phyloP scores from a whole-genome alignment of 2,888 invertebrate species.

The Marronus borbonicus region DNA sequence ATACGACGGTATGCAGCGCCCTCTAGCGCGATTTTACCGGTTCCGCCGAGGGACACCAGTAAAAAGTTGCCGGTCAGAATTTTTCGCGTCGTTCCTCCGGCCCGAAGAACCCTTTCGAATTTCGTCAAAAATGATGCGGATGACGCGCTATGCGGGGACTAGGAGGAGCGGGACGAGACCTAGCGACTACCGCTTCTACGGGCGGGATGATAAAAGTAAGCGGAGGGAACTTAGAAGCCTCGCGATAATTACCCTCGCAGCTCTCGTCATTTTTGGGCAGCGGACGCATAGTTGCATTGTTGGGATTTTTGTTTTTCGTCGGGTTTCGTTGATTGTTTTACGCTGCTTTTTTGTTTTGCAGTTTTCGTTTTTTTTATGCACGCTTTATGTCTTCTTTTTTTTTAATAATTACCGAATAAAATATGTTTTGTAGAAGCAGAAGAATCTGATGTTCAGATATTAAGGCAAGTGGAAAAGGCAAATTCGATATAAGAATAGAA shows the following conservation, averaged over 20 bases:
- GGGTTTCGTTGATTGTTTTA: conserved; percentile 1
- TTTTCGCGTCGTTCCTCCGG: no score
- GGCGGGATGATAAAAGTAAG: neutral
- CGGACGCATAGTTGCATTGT: neutral
- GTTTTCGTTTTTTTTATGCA: neutral
- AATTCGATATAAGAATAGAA: neutral
- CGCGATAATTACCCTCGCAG: conserved; percentile 10
- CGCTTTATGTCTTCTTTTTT: neutral
- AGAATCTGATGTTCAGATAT: no score
- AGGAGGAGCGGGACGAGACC: neutral
- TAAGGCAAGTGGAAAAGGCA: no score
- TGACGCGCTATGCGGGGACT: neutral
- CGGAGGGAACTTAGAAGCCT: conserved; percentile 21
- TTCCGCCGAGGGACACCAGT: no score
- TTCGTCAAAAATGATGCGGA: conserved; percentile 15
- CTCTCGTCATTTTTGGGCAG: conserved; percentile 26
- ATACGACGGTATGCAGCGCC: neutral
- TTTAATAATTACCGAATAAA: no score
- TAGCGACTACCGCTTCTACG: neutral
- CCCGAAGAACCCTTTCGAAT: neutral
- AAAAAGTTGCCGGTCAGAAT: no score
- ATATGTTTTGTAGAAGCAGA: no score
- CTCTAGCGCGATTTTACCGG: neutral
- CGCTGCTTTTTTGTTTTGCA: neutral
- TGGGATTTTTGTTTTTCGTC: neutral